phyloP scores from a whole-genome alignment of 2,888 invertebrate genomes.

The Pheosia tremula region DNA sequence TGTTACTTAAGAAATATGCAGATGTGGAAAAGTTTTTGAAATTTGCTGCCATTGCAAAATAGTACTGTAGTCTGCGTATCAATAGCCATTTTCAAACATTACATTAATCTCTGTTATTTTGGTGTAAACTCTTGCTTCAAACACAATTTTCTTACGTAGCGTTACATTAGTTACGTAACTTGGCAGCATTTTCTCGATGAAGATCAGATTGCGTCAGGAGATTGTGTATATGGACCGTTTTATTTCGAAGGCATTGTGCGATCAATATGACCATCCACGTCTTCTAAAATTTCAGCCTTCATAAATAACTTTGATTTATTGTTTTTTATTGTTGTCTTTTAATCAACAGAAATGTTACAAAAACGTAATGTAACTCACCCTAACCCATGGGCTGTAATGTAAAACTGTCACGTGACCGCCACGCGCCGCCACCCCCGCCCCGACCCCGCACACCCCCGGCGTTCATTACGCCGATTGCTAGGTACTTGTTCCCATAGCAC shows the following conservation, averaged over 20 bases:
- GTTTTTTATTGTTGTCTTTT: constrained; percentile 43
- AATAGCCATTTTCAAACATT: no score
- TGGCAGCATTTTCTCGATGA: no score
- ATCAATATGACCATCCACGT: background rate
- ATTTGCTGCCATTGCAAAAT: no score
- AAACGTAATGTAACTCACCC: constrained; percentile 62
- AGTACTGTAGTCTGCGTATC: no score
- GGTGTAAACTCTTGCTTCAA: no score
- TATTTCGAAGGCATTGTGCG: background rate
- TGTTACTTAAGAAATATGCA: no score
- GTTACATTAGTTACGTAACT: no score
- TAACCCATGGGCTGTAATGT: constrained; percentile 55
- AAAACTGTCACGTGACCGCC: constrained; percentile 78
- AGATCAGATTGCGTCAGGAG: no score
- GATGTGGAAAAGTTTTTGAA: no score
- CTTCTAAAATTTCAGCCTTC: constrained; percentile 7
- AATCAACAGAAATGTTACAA: constrained; percentile 51
- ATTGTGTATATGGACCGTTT: no score
- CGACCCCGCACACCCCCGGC: constrained; percentile 48
- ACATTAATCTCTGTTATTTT: no score
- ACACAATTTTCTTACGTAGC: no score
- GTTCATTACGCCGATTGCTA: constrained; percentile 78
- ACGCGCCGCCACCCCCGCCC: constrained; percentile 57
- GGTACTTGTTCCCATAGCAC: constrained; percentile 75
- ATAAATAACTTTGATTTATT: constrained; percentile 20